Evolutionary conservation across 2,113 vertebrate species (phyloP), one percentile per base, ranked within the genome.

Genomic region (Nothocercus nigrocapillus): DNA sequence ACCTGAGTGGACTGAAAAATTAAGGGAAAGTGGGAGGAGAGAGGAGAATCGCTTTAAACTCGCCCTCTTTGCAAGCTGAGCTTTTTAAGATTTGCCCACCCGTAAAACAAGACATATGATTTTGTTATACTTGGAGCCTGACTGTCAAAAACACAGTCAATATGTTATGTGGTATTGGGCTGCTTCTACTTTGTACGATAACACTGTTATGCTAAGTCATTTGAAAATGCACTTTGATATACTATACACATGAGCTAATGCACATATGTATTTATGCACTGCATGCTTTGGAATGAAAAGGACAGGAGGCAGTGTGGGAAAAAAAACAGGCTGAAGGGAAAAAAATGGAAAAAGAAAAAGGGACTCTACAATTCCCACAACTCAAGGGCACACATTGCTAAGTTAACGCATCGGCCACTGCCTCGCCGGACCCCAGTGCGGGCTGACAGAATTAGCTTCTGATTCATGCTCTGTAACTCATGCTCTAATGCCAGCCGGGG

Each of bases 401-500:
- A 42, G 83, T 73, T 83, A 83, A 91, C 11, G 38, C 85, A 82
- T 16, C 93, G 96, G 94, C 97, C 95, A 95, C 92, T 58, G 85
- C 94, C 96, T 97, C 91, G 59, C 97, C 95, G 96, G 96, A 97
- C 97, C 96, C 98, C 97, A 97, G 97, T 97, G 68, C 97, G 92
- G 94, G 90, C 77, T 94, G 97, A 98, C 98, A 98, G 96, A 98
- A 98, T 98, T 97, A 98, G 98, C 97, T 79, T 98, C 97, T 98
- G 98, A 98, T 98, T 98, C 98, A 98, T 97, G 97, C 96, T 98
- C 96, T 97, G 96, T 90, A 98, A 97, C 95, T 98, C 54, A 36
- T 36, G 14, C 96, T 82, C 91, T 66, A 96, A 84, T 98, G 98
- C 98, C 98, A 98, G 97, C 91, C 96, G 96, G 96, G 95, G 97